Percentiles rank a stretch among this genome's conserved stretches.
Evolutionary conservation across 1,140 invertebrate species (phyloP).

Genomic region (Aethina tumida): DNA sequence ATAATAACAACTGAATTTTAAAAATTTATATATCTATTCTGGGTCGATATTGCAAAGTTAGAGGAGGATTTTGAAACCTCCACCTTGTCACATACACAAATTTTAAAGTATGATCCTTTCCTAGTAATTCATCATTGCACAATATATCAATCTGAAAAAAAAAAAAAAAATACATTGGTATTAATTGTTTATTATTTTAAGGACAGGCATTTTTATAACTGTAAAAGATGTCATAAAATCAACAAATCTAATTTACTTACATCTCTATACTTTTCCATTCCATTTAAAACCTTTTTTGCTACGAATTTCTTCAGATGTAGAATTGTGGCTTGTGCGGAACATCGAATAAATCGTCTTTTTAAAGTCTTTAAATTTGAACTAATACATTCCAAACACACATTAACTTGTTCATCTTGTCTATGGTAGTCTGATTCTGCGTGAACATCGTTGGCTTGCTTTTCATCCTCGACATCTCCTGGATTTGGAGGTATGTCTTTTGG

Average conservation of each 20-base stretch:
- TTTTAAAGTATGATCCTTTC: conserved; percentile 97
- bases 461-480: conserved; percentile 49
- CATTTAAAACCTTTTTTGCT: conserved; percentile 87
- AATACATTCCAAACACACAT: conserved; percentile 81
- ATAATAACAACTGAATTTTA: too few relatives aligned
- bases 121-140: conserved; percentile 96
- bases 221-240: conserved; percentile 6
- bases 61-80: conserved; percentile 86
- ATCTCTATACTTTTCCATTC: conserved; percentile 89
- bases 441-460: conserved; percentile 51
- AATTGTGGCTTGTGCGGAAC: conserved; percentile 92
- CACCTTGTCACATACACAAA: conserved; percentile 97
- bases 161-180: conserved; percentile 11
- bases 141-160: conserved; percentile 86
- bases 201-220: too few relatives aligned
- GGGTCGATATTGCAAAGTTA: conserved; percentile 74
- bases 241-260: conserved; percentile 48
- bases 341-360: conserved; percentile 82
- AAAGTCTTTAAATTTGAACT: conserved; percentile 74
- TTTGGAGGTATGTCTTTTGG: conserved; percentile 77
- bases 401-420: conserved; percentile 90
- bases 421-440: conserved; percentile 86
- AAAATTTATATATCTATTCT: conserved; percentile 32
- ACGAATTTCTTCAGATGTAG: conserved; percentile 97
- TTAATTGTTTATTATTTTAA: background rate